Percentiles rank a stretch among this genome's conserved stretches.
These are phyloP conservation scores for Amaurobius ferox DNA, from an alignment of 2,888 invertebrate genomes.

Conservation along the genomic window DNA sequence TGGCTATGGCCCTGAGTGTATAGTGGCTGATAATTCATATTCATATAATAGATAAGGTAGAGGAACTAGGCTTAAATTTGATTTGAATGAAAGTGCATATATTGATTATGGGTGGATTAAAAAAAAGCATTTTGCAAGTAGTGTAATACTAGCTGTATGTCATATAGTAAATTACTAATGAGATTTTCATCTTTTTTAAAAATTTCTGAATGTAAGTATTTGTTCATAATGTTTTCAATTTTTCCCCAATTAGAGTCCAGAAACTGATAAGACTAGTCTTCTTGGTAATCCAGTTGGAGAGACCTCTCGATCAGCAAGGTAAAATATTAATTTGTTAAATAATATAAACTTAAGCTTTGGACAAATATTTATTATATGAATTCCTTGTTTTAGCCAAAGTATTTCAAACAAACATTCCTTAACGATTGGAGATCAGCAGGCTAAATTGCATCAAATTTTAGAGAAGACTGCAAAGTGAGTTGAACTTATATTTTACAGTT, in stretches of 20 bases:
- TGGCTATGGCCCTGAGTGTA: too few relatives aligned
- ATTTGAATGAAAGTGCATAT: too few relatives aligned
- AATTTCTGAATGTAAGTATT: not conserved
- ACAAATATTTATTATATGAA: not conserved
- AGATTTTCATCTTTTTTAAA: not conserved
- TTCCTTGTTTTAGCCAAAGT: constrained; percentile 20
- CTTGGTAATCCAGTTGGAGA: constrained; percentile 63
- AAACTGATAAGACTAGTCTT: constrained; percentile 57
- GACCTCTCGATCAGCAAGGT: constrained; percentile 35
- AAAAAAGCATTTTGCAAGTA: too few relatives aligned
- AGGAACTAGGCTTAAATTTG: too few relatives aligned
- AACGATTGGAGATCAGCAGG: constrained; percentile 49
- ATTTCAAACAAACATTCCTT: constrained; percentile 39
- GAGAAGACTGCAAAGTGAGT: constrained; percentile 67
- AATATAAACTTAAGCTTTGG: not conserved
- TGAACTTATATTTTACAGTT: too few relatives aligned
- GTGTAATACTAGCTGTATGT: not conserved
- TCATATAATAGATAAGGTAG: too few relatives aligned
- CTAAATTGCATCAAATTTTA: constrained; percentile 47
- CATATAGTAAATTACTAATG: not conserved
- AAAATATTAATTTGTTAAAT: not conserved
- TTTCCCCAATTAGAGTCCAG: constrained; percentile 29
- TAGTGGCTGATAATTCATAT: too few relatives aligned
- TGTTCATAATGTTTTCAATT: not conserved
- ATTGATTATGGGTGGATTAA: too few relatives aligned